Evolutionary conservation across 1,140 invertebrate genomes (phyloP), one percentile per base, ranked within the genome.

Genomic region (Drosophila leontia): DNA sequence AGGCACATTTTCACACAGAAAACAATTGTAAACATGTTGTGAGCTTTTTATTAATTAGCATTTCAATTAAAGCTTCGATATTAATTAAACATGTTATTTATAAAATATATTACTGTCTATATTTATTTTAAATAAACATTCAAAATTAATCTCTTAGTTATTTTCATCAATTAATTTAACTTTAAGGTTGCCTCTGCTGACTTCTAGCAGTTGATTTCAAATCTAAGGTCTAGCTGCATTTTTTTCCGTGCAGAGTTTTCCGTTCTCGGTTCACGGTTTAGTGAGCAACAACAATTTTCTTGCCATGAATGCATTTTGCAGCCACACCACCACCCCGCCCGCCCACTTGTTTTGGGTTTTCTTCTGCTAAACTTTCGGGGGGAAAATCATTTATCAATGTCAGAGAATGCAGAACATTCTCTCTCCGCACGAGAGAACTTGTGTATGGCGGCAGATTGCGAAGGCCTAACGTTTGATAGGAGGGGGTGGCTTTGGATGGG

Each of bases 371-470:
- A 90, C 81, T 90, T 88, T 37, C 9, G 26, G 67, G 41, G 60
- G 67, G 44, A 71, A 82, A 91, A 91, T 90, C 86, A 90, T 90
- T 90, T 90, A 90, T 90, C 85, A 90, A 90, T 90, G 85, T 90
- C 85, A 90, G 75, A 60, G 81, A 90, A 85, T 90, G 78, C 53
- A 74, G 70, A 71, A 72, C 67, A 72, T 72, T 78, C 87, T 80
- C 82, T 85, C 75, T 88, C 81, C 87, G 85, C 86, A 88, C 80
- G 80, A 87, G 80, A 85, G 75, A 42, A 78, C 64, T 78, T 78
- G 63, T 78, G 51, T 78, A 59, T 39, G 63, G 35, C 57, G 64
- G 63, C 75, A 74, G 70, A 74, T 74, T 74, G 70, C 55, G 37
- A 78, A 64, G 63, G 75, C 75, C 75, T 78, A 69, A 48, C 67